Conservation (phyloP, 2,797 vertebrate species). For the Tamandua tetradactyla region DNA sequence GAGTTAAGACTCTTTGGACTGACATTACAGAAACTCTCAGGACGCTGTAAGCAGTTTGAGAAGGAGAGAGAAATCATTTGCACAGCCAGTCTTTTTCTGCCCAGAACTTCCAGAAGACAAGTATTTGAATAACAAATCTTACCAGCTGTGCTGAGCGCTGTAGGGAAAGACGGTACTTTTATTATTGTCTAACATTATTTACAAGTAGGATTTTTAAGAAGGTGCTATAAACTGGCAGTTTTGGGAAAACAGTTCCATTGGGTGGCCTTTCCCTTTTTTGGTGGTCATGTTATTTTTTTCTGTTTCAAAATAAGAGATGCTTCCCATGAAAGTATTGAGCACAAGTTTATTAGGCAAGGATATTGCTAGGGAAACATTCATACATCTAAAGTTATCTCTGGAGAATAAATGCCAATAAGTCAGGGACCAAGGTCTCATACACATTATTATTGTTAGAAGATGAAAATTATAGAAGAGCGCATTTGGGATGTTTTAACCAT, state of each 20-base stretch:
- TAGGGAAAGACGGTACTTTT: background rate
- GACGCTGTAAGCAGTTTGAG: background rate
- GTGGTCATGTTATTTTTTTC: background rate
- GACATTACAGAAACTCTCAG: background rate
- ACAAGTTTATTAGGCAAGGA: background rate
- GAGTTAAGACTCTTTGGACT: background rate
- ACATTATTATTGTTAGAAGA: background rate
- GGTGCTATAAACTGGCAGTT: background rate
- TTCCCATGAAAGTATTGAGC: background rate
- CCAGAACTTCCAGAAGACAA: background rate
- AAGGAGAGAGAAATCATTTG: background rate
- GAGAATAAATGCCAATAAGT: background rate
- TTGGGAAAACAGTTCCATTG: background rate
- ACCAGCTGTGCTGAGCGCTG: background rate
- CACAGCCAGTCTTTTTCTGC: background rate
- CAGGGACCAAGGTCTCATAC: background rate
- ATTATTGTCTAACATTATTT: background rate
- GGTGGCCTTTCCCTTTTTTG: background rate
- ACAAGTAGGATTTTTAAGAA: background rate
- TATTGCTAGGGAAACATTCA: background rate
- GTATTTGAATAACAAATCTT: background rate
- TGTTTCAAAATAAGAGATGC: background rate
- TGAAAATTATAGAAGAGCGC: background rate
- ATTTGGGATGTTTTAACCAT: background rate
- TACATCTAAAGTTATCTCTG: background rate